These are phyloP conservation scores for Anoplopoma fimbria DNA, from an alignment of 2,113 vertebrate genomes.

Conservation along the genomic window DNA sequence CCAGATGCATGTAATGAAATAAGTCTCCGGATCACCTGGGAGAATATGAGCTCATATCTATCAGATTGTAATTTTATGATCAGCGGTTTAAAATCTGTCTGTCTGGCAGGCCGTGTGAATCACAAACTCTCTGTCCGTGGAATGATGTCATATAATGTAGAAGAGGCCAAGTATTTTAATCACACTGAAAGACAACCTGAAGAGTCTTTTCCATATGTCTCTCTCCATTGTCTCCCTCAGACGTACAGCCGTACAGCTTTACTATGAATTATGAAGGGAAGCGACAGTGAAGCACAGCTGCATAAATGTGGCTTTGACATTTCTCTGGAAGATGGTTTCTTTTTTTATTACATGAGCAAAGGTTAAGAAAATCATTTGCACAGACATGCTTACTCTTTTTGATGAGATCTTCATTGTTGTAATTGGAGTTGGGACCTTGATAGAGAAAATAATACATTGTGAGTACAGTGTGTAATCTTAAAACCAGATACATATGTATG, in stretches of 20 bases:
- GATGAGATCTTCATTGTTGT: slow-evolving; percentile 98
- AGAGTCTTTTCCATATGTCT: slow-evolving; percentile 61
- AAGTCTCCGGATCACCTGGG: slow-evolving; percentile 27
- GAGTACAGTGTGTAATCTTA: slow-evolving; percentile 5
- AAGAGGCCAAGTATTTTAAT: slow-evolving; percentile 57
- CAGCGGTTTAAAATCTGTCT: slow-evolving; percentile 63
- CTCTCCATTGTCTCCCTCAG: slow-evolving; percentile 42
- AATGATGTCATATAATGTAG: slow-evolving; percentile 35
- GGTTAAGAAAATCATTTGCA: slow-evolving; percentile 22
- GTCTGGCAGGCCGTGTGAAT: slow-evolving; percentile 56
- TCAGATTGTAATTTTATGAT: slow-evolving; percentile 63
- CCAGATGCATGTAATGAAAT: slow-evolving; percentile 23
- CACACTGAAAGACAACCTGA: slow-evolving; percentile 55
- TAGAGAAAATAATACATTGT: slow-evolving; percentile 37
- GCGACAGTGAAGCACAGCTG: slow-evolving; percentile 33
- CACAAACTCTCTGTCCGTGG: slow-evolving; percentile 37
- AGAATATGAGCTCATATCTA: slow-evolving; percentile 55
- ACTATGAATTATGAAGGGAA: slow-evolving; percentile 49
- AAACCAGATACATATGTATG: not conserved
- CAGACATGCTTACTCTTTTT: slow-evolving; percentile 89
- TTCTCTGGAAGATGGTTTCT: slow-evolving; percentile 15
- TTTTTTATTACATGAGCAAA: slow-evolving; percentile 16
- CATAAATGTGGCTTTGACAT: slow-evolving; percentile 25
- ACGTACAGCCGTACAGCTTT: slow-evolving; percentile 13
- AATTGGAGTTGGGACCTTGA: slow-evolving; percentile 91